Percentiles rank a stretch among this genome's conserved stretches.
These are phyloP conservation scores for Laspeyria flexula DNA, from an alignment of 2,888 invertebrate species.

Conservation along the genomic window DNA sequence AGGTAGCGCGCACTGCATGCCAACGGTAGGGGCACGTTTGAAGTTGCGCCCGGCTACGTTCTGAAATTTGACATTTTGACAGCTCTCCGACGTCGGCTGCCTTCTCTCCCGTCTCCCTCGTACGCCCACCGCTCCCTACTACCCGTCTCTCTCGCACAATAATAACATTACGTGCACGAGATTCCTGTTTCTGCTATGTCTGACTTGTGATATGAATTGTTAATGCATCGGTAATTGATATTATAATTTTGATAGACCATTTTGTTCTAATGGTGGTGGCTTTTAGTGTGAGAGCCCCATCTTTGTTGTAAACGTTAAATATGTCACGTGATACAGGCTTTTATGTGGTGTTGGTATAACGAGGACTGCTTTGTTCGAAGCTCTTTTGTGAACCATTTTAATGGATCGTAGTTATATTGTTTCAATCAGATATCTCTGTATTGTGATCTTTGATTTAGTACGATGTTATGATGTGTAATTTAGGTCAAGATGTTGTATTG, in stretches of 20 bases:
- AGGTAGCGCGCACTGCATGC: constrained; percentile 75
- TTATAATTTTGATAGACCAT: constrained; percentile 82
- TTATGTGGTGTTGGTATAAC: constrained; percentile 49
- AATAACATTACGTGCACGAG: constrained; percentile 79
- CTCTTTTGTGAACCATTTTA: constrained; percentile 38
- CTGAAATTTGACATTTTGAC: constrained; percentile 87
- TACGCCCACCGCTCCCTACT: constrained; percentile 39
- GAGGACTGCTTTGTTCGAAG: constrained; percentile 39
- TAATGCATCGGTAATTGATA: constrained; percentile 86
- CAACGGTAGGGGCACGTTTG: constrained; percentile 83
- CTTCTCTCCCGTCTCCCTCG: constrained; percentile 64
- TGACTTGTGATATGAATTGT: constrained; percentile 85
- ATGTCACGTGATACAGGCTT: constrained; percentile 60
- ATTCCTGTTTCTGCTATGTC: constrained; percentile 83
- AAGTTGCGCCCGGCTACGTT: constrained; percentile 83
- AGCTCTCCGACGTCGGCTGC: constrained; percentile 83
- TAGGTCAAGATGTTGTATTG: neutral
- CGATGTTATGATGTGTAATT: constrained; percentile 1
- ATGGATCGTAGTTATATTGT: constrained; percentile 40
- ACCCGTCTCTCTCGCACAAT: constrained; percentile 68
- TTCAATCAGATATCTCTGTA: constrained; percentile 34
- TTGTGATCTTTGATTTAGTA: constrained; percentile 26
- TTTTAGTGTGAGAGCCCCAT: constrained; percentile 64
- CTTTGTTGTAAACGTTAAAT: constrained; percentile 53
- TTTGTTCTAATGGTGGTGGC: constrained; percentile 70